Evolutionary conservation across 1,140 invertebrate genomes (phyloP).

Genomic region (Pachypsylla venusta): DNA sequence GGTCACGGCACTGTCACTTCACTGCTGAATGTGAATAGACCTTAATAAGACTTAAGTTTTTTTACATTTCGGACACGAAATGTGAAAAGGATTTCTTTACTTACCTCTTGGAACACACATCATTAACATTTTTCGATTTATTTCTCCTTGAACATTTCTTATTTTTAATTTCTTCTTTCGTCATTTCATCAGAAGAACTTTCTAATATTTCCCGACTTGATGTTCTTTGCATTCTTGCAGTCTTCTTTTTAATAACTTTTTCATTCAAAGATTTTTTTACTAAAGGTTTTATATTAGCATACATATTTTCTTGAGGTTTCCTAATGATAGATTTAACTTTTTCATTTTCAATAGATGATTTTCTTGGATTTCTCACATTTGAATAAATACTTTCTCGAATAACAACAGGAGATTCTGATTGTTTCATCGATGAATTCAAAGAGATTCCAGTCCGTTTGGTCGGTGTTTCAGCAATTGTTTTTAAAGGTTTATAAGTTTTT

Average conservation of each 20-base stretch:
- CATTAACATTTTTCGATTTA: neutral
- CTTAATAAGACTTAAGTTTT: too few species aligned
- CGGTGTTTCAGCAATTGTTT: constrained; percentile 19
- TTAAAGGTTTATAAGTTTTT: constrained; percentile 11
- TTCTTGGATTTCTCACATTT: neutral
- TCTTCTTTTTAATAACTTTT: neutral
- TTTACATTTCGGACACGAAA: too few species aligned
- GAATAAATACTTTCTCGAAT: neutral
- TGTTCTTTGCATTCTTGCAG: neutral
- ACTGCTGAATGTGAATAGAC: too few species aligned
- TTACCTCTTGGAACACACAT: too few species aligned
- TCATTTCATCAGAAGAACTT: neutral
- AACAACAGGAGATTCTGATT: neutral
- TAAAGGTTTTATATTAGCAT: neutral
- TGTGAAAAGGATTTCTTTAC: too few species aligned
- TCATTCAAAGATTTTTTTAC: neutral
- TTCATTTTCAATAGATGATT: neutral
- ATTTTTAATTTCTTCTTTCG: neutral
- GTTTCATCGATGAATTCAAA: neutral
- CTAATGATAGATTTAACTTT: neutral
- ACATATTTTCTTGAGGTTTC: neutral
- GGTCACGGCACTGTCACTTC: too few species aligned
- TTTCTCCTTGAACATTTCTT: neutral
- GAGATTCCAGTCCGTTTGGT: neutral
- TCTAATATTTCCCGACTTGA: neutral